Percentiles rank a stretch among this genome's conserved stretches.
Evolutionary conservation across 2,888 invertebrate species (phyloP).

Genomic region (Archips xylosteana): DNA sequence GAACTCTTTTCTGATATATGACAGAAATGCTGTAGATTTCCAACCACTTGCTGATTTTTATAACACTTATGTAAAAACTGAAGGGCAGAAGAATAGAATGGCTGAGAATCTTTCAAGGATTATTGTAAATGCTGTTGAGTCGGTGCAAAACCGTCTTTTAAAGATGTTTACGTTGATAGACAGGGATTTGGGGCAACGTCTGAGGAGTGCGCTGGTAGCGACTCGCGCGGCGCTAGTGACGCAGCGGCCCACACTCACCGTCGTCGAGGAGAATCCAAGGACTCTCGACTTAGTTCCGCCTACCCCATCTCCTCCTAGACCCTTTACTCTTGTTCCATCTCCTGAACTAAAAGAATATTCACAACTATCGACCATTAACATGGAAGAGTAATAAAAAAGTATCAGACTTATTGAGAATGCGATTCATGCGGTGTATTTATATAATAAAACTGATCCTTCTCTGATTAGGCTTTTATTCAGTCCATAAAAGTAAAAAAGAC

Average conservation of each 20-base stretch:
- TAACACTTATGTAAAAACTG: constrained; percentile 84
- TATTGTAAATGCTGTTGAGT: not conserved
- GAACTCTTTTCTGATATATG: constrained; percentile 47
- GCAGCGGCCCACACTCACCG: not conserved
- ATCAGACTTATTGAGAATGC: no score
- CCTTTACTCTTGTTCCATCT: not conserved
- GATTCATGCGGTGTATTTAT: no score
- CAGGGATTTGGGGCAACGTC: not conserved
- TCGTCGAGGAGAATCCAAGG: not conserved
- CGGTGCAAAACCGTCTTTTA: not conserved
- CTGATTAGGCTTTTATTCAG: no score
- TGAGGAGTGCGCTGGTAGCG: not conserved
- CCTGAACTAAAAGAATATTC: not conserved
- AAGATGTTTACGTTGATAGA: not conserved
- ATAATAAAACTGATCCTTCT: no score
- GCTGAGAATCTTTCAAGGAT: constrained; percentile 46
- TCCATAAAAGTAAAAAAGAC: no score
- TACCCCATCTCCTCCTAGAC: not conserved
- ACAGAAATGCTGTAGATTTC: constrained; percentile 52
- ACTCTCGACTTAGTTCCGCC: not conserved
- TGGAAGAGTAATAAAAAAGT: no score
- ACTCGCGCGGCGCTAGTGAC: not conserved
- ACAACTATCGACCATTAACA: no score
- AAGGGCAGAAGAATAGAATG: constrained; percentile 47
- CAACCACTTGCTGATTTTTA: constrained; percentile 90